phyloP scores from a whole-genome alignment of 2,797 vertebrate species.

The Paguma larvata region DNA sequence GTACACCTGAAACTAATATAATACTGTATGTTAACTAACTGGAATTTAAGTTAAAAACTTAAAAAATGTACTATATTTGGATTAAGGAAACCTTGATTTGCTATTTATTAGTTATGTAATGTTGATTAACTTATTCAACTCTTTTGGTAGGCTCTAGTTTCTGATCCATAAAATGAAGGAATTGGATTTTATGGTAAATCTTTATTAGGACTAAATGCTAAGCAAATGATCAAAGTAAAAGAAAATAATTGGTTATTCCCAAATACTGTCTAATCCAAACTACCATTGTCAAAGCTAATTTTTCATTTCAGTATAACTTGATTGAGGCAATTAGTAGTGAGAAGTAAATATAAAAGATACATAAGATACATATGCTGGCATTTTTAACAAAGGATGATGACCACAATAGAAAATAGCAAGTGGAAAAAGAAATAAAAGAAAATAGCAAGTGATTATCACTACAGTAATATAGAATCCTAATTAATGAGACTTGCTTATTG shows the following conservation, averaged over 20 bases:
- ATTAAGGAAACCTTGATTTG: slow-evolving; percentile 52
- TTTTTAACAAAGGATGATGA: not conserved
- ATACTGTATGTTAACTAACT: too few species aligned
- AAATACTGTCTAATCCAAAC: slow-evolving; percentile 1
- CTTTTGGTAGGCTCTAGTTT: not conserved
- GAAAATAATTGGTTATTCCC: slow-evolving; percentile 23
- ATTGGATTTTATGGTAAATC: slow-evolving; percentile 38
- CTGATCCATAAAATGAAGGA: slow-evolving; percentile 1
- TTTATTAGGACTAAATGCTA: slow-evolving; percentile 42
- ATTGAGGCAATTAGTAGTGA: slow-evolving; percentile 2
- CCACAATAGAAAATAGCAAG: not conserved
- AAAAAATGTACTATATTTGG: slow-evolving; percentile 43
- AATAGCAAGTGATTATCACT: slow-evolving; percentile 28
- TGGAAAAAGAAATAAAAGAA: not conserved
- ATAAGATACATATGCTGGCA: not conserved
- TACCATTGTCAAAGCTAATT: not conserved
- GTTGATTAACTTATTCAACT: not conserved
- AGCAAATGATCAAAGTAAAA: slow-evolving; percentile 29
- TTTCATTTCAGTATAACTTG: not conserved
- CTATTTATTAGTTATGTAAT: slow-evolving; percentile 7
- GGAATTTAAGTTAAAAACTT: not conserved
- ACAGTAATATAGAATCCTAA: not conserved
- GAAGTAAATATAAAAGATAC: not conserved
- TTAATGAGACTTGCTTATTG: slow-evolving; percentile 35
- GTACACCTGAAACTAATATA: too few species aligned